These are phyloP conservation scores for Sesia apiformis DNA, from an alignment of 2,888 invertebrate genomes.

Conservation along the genomic window DNA sequence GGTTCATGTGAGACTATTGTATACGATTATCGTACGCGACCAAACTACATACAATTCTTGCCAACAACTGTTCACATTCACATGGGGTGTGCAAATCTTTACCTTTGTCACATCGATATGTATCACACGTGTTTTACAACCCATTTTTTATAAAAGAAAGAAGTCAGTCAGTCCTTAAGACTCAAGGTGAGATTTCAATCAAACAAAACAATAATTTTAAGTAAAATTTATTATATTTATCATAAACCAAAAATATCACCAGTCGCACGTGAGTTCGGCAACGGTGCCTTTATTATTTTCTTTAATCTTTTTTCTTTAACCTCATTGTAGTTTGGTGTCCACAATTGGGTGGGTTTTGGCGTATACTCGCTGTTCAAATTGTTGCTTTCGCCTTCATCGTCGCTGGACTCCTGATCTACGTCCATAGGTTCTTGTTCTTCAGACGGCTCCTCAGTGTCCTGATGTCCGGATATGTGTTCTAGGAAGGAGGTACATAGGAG, in stretches of 20 bases:
- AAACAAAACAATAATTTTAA: not conserved
- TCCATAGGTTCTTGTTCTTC: conserved; percentile 29
- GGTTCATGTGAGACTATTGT: too few species aligned
- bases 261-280: conserved; percentile 39
- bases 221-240: conserved; percentile 5
- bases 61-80: too few species aligned
- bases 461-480: conserved; percentile 49
- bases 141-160: too few species aligned
- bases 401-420: conserved; percentile 35
- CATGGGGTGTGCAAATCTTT: too few species aligned
- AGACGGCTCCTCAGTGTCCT: conserved; percentile 22
- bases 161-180: too few species aligned
- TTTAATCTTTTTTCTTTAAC: conserved; percentile 60
- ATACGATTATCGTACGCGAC: too few species aligned
- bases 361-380: conserved; percentile 24
- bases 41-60: too few species aligned
- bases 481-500: conserved; percentile 55
- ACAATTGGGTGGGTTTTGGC: conserved; percentile 39
- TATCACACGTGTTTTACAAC: too few species aligned
- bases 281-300: conserved; percentile 45
- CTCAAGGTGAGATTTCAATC: too few species aligned
- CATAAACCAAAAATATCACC: conserved; percentile 36
- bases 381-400: conserved; percentile 37
- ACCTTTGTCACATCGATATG: too few species aligned
- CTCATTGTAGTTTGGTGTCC: conserved; percentile 56